Conservation (phyloP, 2,888 invertebrate species). For the Chalcis sispes region DNA sequence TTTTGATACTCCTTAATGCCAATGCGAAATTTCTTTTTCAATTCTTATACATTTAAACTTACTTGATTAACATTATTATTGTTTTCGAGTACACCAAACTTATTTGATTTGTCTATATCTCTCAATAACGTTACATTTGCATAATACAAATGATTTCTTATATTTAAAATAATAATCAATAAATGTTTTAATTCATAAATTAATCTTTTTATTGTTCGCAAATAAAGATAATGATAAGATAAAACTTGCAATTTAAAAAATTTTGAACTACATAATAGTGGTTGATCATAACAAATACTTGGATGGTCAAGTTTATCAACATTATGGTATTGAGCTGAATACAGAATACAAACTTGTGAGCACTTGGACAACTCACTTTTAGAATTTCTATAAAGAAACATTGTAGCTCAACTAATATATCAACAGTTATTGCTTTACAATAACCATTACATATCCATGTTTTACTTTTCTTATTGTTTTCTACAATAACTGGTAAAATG, state of each 20-base stretch:
- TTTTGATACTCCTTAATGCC: no score
- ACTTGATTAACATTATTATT: no score
- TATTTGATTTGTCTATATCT: no score
- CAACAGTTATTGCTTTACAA: background rate
- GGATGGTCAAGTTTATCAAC: slow-evolving; percentile 33
- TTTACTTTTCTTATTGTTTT: background rate
- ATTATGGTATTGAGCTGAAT: background rate
- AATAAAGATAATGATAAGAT: slow-evolving; percentile 30
- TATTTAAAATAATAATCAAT: slow-evolving; percentile 16
- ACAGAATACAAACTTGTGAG: slow-evolving; percentile 1
- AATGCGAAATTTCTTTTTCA: no score
- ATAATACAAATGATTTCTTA: slow-evolving; percentile 1
- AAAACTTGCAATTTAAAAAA: slow-evolving; percentile 53
- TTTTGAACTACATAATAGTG: slow-evolving; percentile 52
- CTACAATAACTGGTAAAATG: slow-evolving; percentile 1
- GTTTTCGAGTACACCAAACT: no score
- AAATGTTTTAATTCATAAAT: slow-evolving; percentile 48
- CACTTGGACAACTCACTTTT: background rate
- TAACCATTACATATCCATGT: slow-evolving; percentile 1
- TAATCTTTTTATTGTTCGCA: slow-evolving; percentile 17
- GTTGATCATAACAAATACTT: slow-evolving; percentile 33
- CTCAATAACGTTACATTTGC: no score
- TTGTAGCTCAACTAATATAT: slow-evolving; percentile 6
- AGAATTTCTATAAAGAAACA: slow-evolving; percentile 1
- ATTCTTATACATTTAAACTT: no score